Conservation (phyloP, 2,888 invertebrate genomes). For the Idaea straminata region DNA sequence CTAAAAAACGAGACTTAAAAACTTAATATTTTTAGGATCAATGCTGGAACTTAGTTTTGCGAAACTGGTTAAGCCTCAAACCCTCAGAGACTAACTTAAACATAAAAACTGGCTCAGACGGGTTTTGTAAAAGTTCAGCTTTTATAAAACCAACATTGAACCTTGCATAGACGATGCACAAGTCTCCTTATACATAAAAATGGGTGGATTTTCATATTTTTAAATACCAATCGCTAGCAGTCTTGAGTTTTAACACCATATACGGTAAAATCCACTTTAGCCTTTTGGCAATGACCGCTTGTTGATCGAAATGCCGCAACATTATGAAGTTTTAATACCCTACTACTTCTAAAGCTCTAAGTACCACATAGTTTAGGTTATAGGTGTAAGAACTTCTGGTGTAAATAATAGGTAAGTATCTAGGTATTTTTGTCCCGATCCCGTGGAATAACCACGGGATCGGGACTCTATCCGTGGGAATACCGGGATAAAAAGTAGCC, state of each 20-base stretch:
- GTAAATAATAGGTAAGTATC: too few species aligned
- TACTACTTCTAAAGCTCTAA: background rate
- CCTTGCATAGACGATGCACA: conserved; percentile 50
- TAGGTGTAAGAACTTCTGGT: too few species aligned
- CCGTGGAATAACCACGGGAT: too few species aligned
- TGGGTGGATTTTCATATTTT: conserved; percentile 37
- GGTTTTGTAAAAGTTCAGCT: conserved; percentile 42
- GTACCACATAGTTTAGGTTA: too few species aligned
- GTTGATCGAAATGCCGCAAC: conserved; percentile 51
- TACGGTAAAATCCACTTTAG: conserved; percentile 69
- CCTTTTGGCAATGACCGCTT: conserved; percentile 76
- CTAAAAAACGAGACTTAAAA: background rate
- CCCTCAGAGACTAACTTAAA: conserved; percentile 36
- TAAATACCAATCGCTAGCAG: conserved; percentile 48
- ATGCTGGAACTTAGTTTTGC: conserved; percentile 21
- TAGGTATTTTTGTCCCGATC: too few species aligned
- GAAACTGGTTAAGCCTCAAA: conserved; percentile 25
- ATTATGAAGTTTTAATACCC: conserved; percentile 11
- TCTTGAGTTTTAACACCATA: conserved; percentile 66
- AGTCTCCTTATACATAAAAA: conserved; percentile 52
- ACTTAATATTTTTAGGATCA: background rate
- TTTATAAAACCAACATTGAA: conserved; percentile 48
- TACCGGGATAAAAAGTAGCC: too few species aligned
- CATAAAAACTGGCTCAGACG: conserved; percentile 58
- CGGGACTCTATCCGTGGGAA: too few species aligned